phyloP scores from a whole-genome alignment of 2,113 vertebrate species.

The Antigone vipio region DNA sequence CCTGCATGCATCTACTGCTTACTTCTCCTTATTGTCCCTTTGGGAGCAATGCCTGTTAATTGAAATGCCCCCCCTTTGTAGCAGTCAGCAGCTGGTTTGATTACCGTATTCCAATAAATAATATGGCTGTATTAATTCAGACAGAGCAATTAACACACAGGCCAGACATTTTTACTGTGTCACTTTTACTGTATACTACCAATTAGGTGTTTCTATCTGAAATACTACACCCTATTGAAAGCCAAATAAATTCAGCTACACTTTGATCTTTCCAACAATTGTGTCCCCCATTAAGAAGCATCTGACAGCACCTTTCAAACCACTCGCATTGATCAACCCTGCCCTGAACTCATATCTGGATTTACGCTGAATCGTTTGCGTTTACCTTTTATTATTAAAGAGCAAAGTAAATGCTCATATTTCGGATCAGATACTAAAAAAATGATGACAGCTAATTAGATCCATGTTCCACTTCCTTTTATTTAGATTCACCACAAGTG shows the following conservation, averaged over 20 bases:
- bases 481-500: background rate
- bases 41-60: constrained; percentile 64
- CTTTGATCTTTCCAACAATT: constrained; percentile 36
- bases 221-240: constrained; percentile 46
- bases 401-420: background rate
- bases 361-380: background rate
- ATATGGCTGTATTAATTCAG: constrained; percentile 63
- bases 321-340: background rate
- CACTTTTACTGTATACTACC: constrained; percentile 52
- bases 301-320: constrained; percentile 9
- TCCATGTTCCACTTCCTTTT: background rate
- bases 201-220: constrained; percentile 60
- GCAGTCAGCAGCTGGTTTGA: constrained; percentile 57
- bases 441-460: background rate
- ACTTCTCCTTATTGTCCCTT: constrained; percentile 49
- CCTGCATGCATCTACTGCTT: constrained; percentile 16
- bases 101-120: constrained; percentile 71
- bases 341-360: background rate
- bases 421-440: background rate
- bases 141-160: constrained; percentile 72
- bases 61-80: constrained; percentile 49
- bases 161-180: constrained; percentile 60
- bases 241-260: constrained; percentile 57
- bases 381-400: background rate
- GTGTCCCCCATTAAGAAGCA: background rate